phyloP scores from a whole-genome alignment of 2,797 vertebrate species.

The Sebastes oblongus region DNA sequence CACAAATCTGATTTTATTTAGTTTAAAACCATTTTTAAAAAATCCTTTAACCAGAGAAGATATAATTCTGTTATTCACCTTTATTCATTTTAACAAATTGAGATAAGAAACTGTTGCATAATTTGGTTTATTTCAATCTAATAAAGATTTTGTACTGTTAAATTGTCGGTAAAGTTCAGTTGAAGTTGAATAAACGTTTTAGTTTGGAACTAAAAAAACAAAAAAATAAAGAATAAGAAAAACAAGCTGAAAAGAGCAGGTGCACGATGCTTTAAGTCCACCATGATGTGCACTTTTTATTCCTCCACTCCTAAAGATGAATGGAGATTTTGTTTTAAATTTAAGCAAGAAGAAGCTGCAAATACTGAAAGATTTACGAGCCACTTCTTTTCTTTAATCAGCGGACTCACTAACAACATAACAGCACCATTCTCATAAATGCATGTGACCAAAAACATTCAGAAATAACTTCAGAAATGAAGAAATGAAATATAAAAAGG shows the following conservation, averaged over 20 bases:
- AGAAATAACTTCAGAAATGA: not conserved
- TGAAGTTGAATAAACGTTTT: not conserved
- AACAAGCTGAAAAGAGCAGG: conserved; percentile 22
- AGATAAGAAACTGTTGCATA: not conserved
- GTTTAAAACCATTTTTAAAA: not conserved
- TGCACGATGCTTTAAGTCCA: conserved; percentile 21
- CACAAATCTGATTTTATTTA: not conserved
- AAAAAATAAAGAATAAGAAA: not conserved
- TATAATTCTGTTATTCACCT: not conserved
- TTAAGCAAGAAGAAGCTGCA: not conserved
- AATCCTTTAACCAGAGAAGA: not conserved
- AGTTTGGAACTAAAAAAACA: not conserved
- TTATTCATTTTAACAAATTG: not conserved
- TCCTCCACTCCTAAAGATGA: not conserved
- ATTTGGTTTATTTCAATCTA: not conserved
- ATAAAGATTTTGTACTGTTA: not conserved
- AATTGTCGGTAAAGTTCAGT: not conserved
- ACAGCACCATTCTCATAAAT: not conserved
- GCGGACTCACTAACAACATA: not conserved
- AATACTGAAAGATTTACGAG: not conserved
- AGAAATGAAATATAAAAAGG: not conserved
- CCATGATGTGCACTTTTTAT: not conserved
- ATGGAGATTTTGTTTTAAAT: not conserved
- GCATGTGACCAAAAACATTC: not conserved
- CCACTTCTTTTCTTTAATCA: conserved; percentile 10